Evolutionary conservation across 2,113 vertebrate species (phyloP).

Genomic region (Apteryx owenii): DNA sequence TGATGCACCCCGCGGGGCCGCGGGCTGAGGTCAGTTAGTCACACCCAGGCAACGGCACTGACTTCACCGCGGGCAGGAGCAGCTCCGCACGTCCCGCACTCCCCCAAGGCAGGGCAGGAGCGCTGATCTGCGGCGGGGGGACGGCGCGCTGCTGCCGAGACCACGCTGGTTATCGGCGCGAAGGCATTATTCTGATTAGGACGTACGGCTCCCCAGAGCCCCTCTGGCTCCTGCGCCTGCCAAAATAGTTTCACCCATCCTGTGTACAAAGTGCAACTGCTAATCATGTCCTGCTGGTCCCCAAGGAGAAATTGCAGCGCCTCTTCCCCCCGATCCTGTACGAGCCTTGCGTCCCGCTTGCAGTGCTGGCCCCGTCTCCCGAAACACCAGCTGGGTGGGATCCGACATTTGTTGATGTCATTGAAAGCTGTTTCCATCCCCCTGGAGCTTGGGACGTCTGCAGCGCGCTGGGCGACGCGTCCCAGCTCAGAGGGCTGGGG

Average conservation of each 20-base stretch:
- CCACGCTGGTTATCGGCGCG: not conserved
- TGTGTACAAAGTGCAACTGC: accelerated
- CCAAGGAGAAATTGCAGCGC: accelerated
- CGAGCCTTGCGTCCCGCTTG: not conserved
- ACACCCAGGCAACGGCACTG: constrained; percentile 67
- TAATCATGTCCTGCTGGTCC: not conserved
- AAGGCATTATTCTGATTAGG: not conserved
- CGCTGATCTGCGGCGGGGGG: constrained; percentile 20
- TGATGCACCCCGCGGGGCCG: constrained; percentile 62
- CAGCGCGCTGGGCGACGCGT: not conserved
- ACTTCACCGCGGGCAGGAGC: constrained; percentile 64
- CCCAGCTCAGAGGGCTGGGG: not conserved
- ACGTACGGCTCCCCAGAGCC: not conserved
- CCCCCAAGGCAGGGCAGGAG: constrained; percentile 28
- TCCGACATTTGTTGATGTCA: constrained; percentile 34
- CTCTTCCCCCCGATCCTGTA: not conserved
- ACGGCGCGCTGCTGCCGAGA: not conserved
- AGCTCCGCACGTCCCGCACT: constrained; percentile 57
- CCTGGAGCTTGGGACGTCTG: not conserved
- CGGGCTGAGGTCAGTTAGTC: constrained; percentile 62
- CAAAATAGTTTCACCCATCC: not conserved
- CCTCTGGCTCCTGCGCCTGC: not conserved
- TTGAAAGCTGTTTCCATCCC: not conserved
- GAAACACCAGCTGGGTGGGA: constrained; percentile 26
- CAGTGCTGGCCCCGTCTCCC: not conserved